A percentile compares a stretch with the other conserved stretches of the same genome.
phyloP scores from a whole-genome alignment of 2,113 vertebrate species.

The Anoplopoma fimbria region DNA sequence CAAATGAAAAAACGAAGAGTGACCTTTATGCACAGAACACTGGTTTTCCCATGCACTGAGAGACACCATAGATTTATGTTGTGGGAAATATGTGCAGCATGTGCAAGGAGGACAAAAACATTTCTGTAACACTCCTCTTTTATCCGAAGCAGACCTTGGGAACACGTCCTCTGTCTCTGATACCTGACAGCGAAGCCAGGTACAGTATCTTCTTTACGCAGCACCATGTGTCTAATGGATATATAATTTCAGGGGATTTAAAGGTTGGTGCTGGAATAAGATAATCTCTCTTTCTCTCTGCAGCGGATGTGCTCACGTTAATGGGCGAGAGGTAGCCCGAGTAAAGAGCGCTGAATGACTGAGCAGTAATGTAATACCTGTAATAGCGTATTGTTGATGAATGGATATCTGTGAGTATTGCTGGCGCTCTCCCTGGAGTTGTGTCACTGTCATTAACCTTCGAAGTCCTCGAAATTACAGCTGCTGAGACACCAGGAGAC shows the following conservation, averaged over 20 bases:
- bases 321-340: conserved; percentile 23
- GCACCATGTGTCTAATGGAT: conserved; percentile 40
- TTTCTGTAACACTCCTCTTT: conserved; percentile 19
- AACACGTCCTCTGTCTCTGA: conserved; percentile 17
- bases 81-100: conserved; percentile 52
- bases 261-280: conserved; percentile 54
- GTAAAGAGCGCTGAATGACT: conserved; percentile 33
- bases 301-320: conserved; percentile 42
- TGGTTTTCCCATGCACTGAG: conserved; percentile 61
- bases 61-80: conserved; percentile 52
- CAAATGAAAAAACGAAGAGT: conserved; percentile 56
- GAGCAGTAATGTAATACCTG: conserved; percentile 62
- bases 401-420: conserved; percentile 62
- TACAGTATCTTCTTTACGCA: conserved; percentile 26
- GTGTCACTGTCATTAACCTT: conserved; percentile 74
- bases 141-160: conserved; percentile 24
- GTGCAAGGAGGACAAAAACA: conserved; percentile 35
- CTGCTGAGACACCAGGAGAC: conserved; percentile 33
- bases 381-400: conserved; percentile 69
- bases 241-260: conserved; percentile 59
- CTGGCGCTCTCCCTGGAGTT: conserved; percentile 50
- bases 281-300: conserved; percentile 53
- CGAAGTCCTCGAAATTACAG: conserved; percentile 55
- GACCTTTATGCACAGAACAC: conserved; percentile 61
- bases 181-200: conserved; percentile 1